Percentiles rank a stretch among this genome's conserved stretches.
Evolutionary conservation across 2,888 invertebrate genomes (phyloP).

Genomic region (Caenorhabditis japonica): DNA sequence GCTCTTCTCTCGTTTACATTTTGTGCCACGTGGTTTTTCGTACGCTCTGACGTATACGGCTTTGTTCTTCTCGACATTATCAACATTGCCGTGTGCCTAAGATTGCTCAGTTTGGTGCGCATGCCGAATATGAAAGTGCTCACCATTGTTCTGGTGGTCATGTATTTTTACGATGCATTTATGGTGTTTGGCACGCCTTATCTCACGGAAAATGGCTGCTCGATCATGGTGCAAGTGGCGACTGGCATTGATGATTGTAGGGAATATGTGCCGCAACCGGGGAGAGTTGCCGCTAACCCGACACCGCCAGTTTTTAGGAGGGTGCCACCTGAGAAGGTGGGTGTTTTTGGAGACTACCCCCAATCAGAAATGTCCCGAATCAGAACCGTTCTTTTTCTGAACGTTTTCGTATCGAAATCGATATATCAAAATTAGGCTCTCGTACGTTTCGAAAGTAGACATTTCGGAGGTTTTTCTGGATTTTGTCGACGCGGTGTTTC

Average conservation of each 20-base stretch:
- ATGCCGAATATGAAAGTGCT: constrained; percentile 80
- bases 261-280: too few species aligned
- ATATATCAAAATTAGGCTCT: too few species aligned
- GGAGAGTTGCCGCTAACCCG: too few species aligned
- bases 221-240: constrained; percentile 81
- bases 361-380: too few species aligned
- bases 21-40: constrained; percentile 65
- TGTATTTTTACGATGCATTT: constrained; percentile 81
- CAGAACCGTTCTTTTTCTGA: too few species aligned
- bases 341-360: too few species aligned
- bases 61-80: constrained; percentile 79
- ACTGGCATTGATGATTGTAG: constrained; percentile 63
- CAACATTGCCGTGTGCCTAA: constrained; percentile 79
- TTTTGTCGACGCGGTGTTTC: too few species aligned
- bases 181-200: constrained; percentile 82
- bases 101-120: constrained; percentile 79
- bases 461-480: too few species aligned
- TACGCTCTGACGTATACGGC: constrained; percentile 71
- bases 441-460: too few species aligned
- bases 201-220: constrained; percentile 80
- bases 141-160: constrained; percentile 79
- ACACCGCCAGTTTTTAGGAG: constrained; percentile 61
- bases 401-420: too few species aligned
- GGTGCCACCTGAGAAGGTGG: constrained; percentile 67
- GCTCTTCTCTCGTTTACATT: constrained; percentile 11